These are phyloP conservation scores for Papilio helenus DNA, from an alignment of 1,140 invertebrate species.

Conservation along the genomic window DNA sequence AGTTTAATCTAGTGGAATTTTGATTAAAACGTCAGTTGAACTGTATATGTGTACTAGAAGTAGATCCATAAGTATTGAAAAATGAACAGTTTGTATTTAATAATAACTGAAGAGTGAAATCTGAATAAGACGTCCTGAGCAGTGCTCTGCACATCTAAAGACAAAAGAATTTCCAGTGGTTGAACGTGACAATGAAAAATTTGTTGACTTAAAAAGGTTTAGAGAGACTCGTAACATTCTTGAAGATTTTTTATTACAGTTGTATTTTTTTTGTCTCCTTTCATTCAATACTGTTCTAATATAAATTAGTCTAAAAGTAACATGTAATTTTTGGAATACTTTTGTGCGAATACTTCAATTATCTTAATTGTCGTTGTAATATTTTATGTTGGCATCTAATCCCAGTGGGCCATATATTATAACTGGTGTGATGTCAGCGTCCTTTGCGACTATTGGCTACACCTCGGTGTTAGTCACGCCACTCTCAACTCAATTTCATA, in stretches of 20 bases:
- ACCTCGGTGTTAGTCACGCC: constrained; percentile 10
- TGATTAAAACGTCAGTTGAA: too few species aligned
- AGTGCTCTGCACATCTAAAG: neutral
- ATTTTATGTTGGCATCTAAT: neutral
- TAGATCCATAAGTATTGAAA: neutral
- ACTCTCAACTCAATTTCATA: constrained; percentile 3
- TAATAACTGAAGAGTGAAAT: constrained; percentile 4
- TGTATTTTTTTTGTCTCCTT: too few species aligned
- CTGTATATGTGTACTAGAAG: too few species aligned
- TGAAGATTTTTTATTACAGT: neutral
- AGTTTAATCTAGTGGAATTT: too few species aligned
- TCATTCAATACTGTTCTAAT: too few species aligned
- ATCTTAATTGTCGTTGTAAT: neutral
- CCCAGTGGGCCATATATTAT: neutral
- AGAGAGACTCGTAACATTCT: neutral
- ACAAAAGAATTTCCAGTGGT: constrained; percentile 23
- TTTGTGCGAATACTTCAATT: neutral
- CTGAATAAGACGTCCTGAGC: constrained; percentile 5
- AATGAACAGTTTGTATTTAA: neutral
- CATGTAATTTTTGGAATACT: too few species aligned
- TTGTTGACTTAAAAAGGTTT: constrained; percentile 17
- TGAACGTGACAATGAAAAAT: constrained; percentile 20
- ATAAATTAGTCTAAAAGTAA: too few species aligned
- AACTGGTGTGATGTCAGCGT: constrained; percentile 14
- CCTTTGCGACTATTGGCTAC: neutral